Conservation (phyloP, 2,888 invertebrate species). For the Sminthurinus aureus region DNA sequence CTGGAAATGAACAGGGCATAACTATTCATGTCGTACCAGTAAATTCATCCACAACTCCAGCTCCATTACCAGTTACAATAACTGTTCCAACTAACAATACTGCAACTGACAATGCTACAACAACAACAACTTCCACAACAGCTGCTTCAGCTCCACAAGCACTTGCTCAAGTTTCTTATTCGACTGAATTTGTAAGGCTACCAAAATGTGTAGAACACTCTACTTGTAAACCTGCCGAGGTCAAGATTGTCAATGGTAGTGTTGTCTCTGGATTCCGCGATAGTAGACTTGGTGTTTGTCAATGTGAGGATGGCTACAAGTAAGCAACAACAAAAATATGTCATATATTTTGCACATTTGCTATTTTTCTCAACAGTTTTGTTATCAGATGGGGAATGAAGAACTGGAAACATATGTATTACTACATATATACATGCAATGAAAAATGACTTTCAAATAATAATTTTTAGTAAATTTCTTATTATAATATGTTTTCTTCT, state of each 20-base stretch:
- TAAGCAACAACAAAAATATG: too few species aligned
- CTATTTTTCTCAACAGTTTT: too few species aligned
- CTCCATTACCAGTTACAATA: neutral
- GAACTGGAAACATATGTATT: too few species aligned
- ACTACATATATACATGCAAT: too few species aligned
- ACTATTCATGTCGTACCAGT: neutral
- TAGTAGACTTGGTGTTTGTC: slow-evolving; percentile 16
- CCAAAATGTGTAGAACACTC: slow-evolving; percentile 30
- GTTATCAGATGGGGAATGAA: too few species aligned
- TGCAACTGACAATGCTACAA: neutral
- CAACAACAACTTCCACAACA: neutral
- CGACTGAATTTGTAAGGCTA: neutral
- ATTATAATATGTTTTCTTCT: too few species aligned
- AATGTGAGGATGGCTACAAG: slow-evolving; percentile 21
- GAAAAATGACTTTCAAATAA: too few species aligned
- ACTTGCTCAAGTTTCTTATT: slow-evolving; percentile 1
- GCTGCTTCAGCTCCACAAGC: slow-evolving; percentile 2
- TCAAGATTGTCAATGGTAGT: slow-evolving; percentile 30
- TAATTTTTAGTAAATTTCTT: too few species aligned
- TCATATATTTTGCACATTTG: too few species aligned
- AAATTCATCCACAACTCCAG: neutral
- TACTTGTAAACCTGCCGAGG: neutral
- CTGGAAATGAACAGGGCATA: neutral
- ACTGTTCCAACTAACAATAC: neutral
- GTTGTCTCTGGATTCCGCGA: neutral